Evolutionary conservation across 2,888 invertebrate genomes (phyloP), one percentile per base, ranked within the genome.

Genomic region (Spicauda simplicius): DNA sequence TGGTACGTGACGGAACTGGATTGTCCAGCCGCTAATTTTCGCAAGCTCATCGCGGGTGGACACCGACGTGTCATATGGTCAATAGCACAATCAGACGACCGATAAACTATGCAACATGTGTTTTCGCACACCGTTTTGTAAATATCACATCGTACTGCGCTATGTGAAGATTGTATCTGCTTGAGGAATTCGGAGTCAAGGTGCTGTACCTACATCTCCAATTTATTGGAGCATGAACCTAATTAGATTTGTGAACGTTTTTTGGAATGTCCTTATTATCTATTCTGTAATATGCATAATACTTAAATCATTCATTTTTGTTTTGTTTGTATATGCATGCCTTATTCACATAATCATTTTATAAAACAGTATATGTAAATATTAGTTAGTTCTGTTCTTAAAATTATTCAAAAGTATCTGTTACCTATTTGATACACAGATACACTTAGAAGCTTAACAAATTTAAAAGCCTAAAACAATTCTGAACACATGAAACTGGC

Each of bases 71-170:
- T 75, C 76, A 76, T 73, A 73, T 73, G 74, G 75, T 75, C 74
- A 76, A 75, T 74, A 73, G 69, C 72, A 72, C 74, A 77, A 74
- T 77, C 70, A 67, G 66, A 71, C 41, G 71, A 74, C 70, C 70
- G 77, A 84, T 88, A 87, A 87, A 86, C 85, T 84, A 86, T 83
- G 80, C 85, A 84, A 85, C 87, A 87, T 88, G 88, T 77, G 75
- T 75, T 76, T 84, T 86, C 81, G 77, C 81, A 81, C 76, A 75
- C 75, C 72, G 77, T 78, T 80, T 83, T 79, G 84, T 85, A 83
- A 87, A 85, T 88, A 85, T 70, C 64, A 62, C 19, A 55, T 60
- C 60, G 52, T 37, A 33, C 52, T 14, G 52, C 50, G 37, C 48
- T 56, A 25, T 61, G 50, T 50, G 61, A 67, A 50, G 67, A 61